These are phyloP conservation scores for Alviniconcha marisindica DNA, from an alignment of 1,140 invertebrate genomes.

Conservation along the genomic window DNA sequence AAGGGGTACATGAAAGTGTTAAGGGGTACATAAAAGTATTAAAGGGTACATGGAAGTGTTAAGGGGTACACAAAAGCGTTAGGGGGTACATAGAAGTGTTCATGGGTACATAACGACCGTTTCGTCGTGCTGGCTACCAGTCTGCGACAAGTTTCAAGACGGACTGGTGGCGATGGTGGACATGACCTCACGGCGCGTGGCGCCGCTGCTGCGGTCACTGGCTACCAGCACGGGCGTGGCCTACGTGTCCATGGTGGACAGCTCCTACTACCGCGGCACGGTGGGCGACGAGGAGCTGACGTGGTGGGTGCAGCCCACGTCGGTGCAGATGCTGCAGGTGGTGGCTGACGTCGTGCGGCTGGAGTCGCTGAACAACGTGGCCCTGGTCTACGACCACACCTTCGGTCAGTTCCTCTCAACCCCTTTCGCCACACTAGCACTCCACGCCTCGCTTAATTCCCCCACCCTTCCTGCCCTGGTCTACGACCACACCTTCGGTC, in stretches of 20 bases:
- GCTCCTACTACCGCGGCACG: constrained; percentile 49
- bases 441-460: too few relatives aligned
- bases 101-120: neutral
- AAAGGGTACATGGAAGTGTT: neutral
- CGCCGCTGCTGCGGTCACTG: constrained; percentile 52
- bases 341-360: constrained; percentile 86
- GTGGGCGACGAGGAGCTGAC: constrained; percentile 36
- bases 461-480: too few relatives aligned
- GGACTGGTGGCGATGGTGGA: constrained; percentile 53
- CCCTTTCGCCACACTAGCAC: too few relatives aligned
- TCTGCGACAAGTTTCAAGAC: constrained; percentile 44
- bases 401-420: constrained; percentile 87
- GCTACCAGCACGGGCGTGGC: constrained; percentile 48
- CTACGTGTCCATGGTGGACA: constrained; percentile 56
- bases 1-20: neutral
- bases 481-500: constrained; percentile 91
- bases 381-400: constrained; percentile 90
- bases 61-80: neutral
- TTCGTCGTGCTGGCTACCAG: constrained; percentile 26
- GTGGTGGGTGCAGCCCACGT: constrained; percentile 55
- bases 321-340: constrained; percentile 56
- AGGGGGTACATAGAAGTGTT: neutral
- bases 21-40: neutral
- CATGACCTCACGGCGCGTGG: constrained; percentile 49
- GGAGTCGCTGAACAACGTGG: constrained; percentile 93